Evolutionary conservation across 2,888 invertebrate species (phyloP), one percentile per base, ranked within the genome.

Genomic region (Hylaea fasciaria): DNA sequence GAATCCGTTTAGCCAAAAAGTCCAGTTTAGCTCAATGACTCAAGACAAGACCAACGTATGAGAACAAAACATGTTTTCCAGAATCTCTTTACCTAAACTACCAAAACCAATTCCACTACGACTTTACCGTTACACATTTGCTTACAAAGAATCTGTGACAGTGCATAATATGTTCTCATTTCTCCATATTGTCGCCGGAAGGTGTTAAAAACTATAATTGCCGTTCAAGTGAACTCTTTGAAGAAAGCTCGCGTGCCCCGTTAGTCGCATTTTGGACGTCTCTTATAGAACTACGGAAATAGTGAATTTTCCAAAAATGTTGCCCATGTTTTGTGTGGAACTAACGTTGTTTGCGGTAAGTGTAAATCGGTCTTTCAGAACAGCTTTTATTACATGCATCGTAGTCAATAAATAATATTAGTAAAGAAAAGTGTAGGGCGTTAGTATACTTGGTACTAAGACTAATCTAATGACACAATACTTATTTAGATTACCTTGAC

Each of bases 171-270:
- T 72, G 82, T 63, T 76, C 83, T 77, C 80, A 79, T 83, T 86
- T 85, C 81, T 78, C 75, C 72, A 66, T 68, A 72, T 70, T 70
- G 66, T 70, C 70, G 63, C 62, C 49, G 53, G 32, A 66, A 86
- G 81, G 85, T 87, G 88, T 82, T 84, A 89, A 89, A 82, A 78
- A 78, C 81, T 76, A 70, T 89, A 89, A 90, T 86, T 86, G 79
- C 61, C 70, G 73, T 72, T 67, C 73, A 81, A 77, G 77, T 75
- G 73, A 66, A 75, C 66, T 58, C 75, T 76, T 72, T 64, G 72
- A 83, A 80, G 83, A 85, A 83, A 86, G 81, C 72, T 66, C 44
- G 59, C 59, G 59, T 58, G 56, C 57, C 63, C 80, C 80, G 82
- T 86, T 87, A 89, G 87, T 89, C 70, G 75, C 65, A 49, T 57